Percentiles rank a stretch among this genome's conserved stretches.
phyloP scores from a whole-genome alignment of 53 echinoderm and acorn worm genomes.

The Crossaster papposus region DNA sequence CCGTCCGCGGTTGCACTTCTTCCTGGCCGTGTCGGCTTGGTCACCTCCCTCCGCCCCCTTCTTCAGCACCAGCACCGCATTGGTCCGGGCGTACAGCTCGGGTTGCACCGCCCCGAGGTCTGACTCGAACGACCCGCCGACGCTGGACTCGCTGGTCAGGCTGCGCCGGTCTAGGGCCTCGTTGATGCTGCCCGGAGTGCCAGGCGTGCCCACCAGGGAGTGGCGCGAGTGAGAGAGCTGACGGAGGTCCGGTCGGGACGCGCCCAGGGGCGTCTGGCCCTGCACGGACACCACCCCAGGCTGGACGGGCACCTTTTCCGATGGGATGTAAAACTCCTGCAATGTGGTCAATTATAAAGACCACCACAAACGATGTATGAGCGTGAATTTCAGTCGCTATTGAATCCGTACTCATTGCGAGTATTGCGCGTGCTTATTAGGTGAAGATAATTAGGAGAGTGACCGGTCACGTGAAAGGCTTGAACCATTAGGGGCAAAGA shows the following conservation, averaged over 20 bases:
- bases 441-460: too few relatives aligned
- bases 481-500: too few relatives aligned
- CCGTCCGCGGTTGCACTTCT: constrained; percentile 65
- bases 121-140: constrained; percentile 76
- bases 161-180: constrained; percentile 62
- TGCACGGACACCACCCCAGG: constrained; percentile 51
- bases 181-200: not conserved
- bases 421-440: too few relatives aligned
- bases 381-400: too few relatives aligned
- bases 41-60: not conserved
- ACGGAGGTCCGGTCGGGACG: constrained; percentile 44
- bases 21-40: constrained; percentile 23
- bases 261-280: constrained; percentile 18
- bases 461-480: too few relatives aligned
- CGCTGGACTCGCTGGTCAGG: constrained; percentile 74
- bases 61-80: constrained; percentile 73
- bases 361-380: too few relatives aligned
- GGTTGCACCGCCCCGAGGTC: constrained; percentile 88
- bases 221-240: constrained; percentile 47
- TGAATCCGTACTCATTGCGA: too few relatives aligned
- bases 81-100: constrained; percentile 83
- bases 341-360: too few relatives aligned
- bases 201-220: constrained; percentile 5
- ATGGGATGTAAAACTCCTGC: constrained; percentile 77
- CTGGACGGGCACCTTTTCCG: constrained; percentile 73